Evolutionary conservation across 2,113 vertebrate genomes (phyloP).

Genomic region (Pelodiscus sinensis): DNA sequence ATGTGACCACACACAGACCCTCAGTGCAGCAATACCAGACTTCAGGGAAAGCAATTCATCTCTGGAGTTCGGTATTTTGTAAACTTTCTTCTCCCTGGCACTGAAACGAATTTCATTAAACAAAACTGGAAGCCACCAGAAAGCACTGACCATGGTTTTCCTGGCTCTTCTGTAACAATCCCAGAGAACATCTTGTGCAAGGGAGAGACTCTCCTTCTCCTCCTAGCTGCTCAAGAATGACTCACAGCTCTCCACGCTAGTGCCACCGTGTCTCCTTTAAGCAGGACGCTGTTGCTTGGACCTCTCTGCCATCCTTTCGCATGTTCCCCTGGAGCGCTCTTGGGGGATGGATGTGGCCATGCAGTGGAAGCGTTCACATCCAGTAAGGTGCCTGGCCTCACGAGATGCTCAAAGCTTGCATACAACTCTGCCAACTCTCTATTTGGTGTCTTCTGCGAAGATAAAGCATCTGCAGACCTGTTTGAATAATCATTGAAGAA

Average conservation of each 20-base stretch:
- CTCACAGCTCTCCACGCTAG: not conserved
- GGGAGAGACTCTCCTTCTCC: slow-evolving; percentile 4
- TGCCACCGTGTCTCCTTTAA: not conserved
- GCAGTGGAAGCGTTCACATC: not conserved
- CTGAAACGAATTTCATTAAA: not conserved
- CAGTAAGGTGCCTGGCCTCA: slow-evolving; percentile 55
- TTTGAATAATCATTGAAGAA: slow-evolving; percentile 60
- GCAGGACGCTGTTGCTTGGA: not conserved
- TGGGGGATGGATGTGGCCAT: not conserved
- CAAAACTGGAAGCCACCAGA: slow-evolving; percentile 10
- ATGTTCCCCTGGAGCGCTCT: not conserved
- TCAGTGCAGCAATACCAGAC: slow-evolving; percentile 50
- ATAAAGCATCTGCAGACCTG: slow-evolving; percentile 60
- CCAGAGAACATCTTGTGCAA: slow-evolving; percentile 42
- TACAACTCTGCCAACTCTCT: slow-evolving; percentile 61
- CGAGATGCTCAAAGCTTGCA: slow-evolving; percentile 57
- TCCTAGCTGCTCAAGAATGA: not conserved
- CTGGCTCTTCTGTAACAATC: slow-evolving; percentile 50
- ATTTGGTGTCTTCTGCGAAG: slow-evolving; percentile 54
- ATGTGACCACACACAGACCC: slow-evolving; percentile 10
- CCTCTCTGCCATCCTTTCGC: not conserved
- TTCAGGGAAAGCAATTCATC: slow-evolving; percentile 32
- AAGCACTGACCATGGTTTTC: not conserved
- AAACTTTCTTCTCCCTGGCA: slow-evolving; percentile 14
- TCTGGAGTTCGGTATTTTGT: slow-evolving; percentile 6